These are phyloP conservation scores for Reinhardtius hippoglossoides DNA, from an alignment of 2,113 vertebrate genomes.

Conservation along the genomic window DNA sequence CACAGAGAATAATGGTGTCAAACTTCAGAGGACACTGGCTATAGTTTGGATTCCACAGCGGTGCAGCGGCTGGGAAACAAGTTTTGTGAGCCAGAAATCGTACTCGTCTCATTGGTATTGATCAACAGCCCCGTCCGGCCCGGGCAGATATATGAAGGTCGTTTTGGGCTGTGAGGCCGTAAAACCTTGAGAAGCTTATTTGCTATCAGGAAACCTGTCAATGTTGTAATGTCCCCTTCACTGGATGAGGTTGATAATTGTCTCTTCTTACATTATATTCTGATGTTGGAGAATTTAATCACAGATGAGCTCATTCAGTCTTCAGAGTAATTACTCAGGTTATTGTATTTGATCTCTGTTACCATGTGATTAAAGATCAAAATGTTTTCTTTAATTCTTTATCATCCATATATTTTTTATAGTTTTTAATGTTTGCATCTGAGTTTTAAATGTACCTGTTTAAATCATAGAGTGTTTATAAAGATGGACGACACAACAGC, in stretches of 20 bases:
- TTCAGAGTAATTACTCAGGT: not conserved
- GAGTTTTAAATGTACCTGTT: too few relatives aligned
- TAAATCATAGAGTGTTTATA: too few relatives aligned
- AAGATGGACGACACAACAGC: too few relatives aligned
- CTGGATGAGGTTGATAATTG: constrained; percentile 11
- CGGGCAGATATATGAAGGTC: constrained; percentile 42
- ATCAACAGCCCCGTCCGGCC: constrained; percentile 32
- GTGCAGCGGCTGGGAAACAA: constrained; percentile 26
- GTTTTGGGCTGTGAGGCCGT: constrained; percentile 36
- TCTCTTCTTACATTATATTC: not conserved
- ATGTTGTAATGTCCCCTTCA: constrained; percentile 5
- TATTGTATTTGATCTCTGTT: not conserved
- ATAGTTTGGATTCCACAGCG: constrained; percentile 14
- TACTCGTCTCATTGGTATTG: constrained; percentile 48
- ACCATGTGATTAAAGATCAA: not conserved
- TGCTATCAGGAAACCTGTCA: constrained; percentile 32
- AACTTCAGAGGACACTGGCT: constrained; percentile 2
- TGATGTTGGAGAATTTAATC: not conserved
- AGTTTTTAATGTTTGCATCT: too few relatives aligned
- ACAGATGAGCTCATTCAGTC: not conserved
- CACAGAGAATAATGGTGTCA: not conserved
- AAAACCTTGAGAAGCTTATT: constrained; percentile 48
- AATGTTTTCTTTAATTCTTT: too few relatives aligned
- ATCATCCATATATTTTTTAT: too few relatives aligned
- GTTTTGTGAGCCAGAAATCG: constrained; percentile 47